Evolutionary conservation across 2,113 vertebrate genomes (phyloP).

Genomic region (Melanerpes formicivorus): DNA sequence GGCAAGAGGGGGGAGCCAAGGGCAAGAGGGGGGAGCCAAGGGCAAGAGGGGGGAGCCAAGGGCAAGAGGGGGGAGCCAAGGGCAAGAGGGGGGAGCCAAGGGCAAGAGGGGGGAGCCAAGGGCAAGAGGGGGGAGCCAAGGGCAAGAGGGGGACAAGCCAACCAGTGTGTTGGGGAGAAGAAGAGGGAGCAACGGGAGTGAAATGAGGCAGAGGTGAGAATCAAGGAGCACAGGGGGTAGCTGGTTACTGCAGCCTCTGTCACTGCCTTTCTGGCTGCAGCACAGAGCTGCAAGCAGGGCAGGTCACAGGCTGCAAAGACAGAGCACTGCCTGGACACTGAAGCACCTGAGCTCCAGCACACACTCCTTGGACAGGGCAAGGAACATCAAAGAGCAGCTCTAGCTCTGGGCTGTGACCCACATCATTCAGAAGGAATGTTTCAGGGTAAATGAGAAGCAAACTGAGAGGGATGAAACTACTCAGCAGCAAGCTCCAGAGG

Average conservation of each 20-base stretch:
- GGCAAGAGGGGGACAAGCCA: background rate
- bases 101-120: too few relatives aligned
- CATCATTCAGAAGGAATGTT: background rate
- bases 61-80: background rate
- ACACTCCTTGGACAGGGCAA: background rate
- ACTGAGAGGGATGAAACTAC: background rate
- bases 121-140: background rate
- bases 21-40: too few relatives aligned
- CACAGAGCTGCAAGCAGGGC: background rate
- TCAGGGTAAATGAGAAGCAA: background rate
- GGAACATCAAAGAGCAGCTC: constrained; percentile 9
- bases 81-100: too few relatives aligned
- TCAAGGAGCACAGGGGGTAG: background rate
- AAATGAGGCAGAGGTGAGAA: background rate
- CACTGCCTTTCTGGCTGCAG: background rate
- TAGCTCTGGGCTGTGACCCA: background rate
- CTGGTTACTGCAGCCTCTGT: background rate
- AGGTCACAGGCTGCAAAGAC: background rate
- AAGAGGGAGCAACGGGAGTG: background rate
- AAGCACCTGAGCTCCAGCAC: background rate
- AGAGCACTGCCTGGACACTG: background rate
- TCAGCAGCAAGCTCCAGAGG: background rate
- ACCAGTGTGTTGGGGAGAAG: background rate
- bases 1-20: too few relatives aligned
- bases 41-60: background rate